A percentile compares a stretch with the other conserved stretches of the same genome.
Evolutionary conservation across 2,797 vertebrate species (phyloP).

Genomic region (Amblyraja radiata): DNA sequence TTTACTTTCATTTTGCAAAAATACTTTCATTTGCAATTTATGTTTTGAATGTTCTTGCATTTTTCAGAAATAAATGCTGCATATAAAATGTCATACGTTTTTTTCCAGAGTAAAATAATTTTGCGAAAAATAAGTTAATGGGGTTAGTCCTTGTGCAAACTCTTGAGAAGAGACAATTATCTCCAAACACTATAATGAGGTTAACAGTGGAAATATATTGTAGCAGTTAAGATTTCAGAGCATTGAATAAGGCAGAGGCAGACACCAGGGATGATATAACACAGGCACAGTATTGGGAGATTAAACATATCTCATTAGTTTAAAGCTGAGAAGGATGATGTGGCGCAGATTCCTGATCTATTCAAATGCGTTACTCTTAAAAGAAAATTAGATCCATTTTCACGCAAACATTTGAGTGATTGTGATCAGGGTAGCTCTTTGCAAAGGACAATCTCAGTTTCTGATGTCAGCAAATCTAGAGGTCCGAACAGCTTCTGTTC

Average conservation of each 20-base stretch:
- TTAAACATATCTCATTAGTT: conserved; percentile 45
- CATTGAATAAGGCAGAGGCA: conserved; percentile 61
- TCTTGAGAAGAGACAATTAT: background rate
- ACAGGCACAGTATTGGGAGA: conserved; percentile 56
- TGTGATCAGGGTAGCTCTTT: background rate
- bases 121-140: background rate
- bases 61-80: background rate
- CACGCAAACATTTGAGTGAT: background rate
- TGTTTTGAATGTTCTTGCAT: background rate
- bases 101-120: background rate
- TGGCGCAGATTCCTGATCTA: background rate
- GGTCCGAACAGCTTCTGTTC: background rate
- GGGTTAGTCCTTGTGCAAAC: background rate
- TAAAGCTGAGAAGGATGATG: conserved; percentile 10
- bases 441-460: background rate
- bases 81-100: too few relatives aligned
- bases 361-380: background rate
- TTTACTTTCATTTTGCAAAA: too few relatives aligned
- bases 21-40: background rate
- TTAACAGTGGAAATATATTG: conserved; percentile 52
- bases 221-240: conserved; percentile 41
- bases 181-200: background rate
- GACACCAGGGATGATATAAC: conserved; percentile 62
- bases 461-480: too few relatives aligned
- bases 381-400: background rate